These are phyloP conservation scores for Euplexia lucipara DNA, from an alignment of 2,888 invertebrate genomes.

Conservation along the genomic window DNA sequence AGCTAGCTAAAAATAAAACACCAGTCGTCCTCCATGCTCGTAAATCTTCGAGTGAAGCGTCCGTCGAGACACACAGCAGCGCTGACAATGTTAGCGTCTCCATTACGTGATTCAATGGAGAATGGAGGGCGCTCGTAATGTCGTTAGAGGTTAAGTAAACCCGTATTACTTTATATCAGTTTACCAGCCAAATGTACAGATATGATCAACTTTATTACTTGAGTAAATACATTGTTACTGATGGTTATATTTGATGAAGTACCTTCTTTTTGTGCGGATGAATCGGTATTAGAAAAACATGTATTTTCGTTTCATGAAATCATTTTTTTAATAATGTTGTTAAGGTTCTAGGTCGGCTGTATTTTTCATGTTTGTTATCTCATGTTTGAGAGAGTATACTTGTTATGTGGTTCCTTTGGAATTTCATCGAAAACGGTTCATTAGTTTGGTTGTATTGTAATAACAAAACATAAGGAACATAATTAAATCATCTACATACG, in stretches of 20 bases:
- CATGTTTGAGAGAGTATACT: too few species aligned
- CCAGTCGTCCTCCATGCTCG: not conserved
- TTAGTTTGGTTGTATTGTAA: too few species aligned
- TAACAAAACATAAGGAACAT: too few species aligned
- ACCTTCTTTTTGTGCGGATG: not conserved
- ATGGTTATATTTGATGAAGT: slow-evolving; percentile 13
- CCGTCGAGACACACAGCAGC: slow-evolving; percentile 8
- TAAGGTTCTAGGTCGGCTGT: too few species aligned
- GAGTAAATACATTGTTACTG: slow-evolving; percentile 39
- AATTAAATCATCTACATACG: too few species aligned
- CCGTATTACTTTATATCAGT: slow-evolving; percentile 4
- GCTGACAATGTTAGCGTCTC: slow-evolving; percentile 57
- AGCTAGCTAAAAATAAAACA: too few species aligned
- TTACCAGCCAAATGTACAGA: slow-evolving; percentile 11
- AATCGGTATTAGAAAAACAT: too few species aligned
- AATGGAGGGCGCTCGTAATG: slow-evolving; percentile 27
- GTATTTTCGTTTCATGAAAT: too few species aligned
- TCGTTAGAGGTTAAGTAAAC: slow-evolving; percentile 38
- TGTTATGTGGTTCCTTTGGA: too few species aligned
- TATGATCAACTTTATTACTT: slow-evolving; percentile 51
- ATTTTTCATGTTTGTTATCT: too few species aligned
- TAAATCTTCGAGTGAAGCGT: not conserved
- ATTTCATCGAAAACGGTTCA: too few species aligned
- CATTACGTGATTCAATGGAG: slow-evolving; percentile 62
- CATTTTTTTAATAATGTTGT: too few species aligned